Base-by-base conservation (phyloP, 2,113 vertebrate genomes). In the Corynorhinus townsendii region DNA sequence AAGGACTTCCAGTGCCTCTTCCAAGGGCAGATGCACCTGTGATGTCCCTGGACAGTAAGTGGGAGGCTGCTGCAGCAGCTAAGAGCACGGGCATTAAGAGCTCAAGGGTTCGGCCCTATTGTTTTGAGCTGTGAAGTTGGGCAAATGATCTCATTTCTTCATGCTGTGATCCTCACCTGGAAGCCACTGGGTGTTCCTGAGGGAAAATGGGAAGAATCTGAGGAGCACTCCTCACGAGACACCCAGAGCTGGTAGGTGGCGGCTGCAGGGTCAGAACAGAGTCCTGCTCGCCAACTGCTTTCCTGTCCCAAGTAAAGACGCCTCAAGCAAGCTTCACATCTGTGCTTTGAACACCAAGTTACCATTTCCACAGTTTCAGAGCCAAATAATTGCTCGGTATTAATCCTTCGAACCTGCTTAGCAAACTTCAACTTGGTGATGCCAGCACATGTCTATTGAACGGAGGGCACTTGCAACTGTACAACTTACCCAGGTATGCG, bases 321-420 rank as follows among this genome's bases (percentile, higher is more conserved):
- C 28, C 79, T 68, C 16, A 64, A 81, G 43, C 22, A 35, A 71
- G 84, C 28, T 52, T 62, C 82, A 56, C 15, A 30, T 76, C 75
- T 81, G 52, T 35, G 28, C 86, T 81, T 64, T 83, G 52, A 89
- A 87, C 52, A 54, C 52, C 43, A 81, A 97, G 95, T 96, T 95
- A 84, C 94, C 94, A 92, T 59, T 95, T 95, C 90, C 95, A 97
- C 86, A 96, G 75, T 76, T 45, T 62, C 96, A 95, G 92, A 90
- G 71, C 66, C 95, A 97, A 97, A 91, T 96, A 95, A 96, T 81
- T 93, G 97, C 89, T 94, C 97, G 49, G 80, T 95, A 97, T 97
- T 94, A 98, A 98, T 95, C 85, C 89, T 90, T 94, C 33, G 83
- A 95, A 97, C 85, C 97, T 97, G 90, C 96, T 94, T n/a, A 93